phyloP scores from a whole-genome alignment of 2,797 vertebrate genomes.

The Chelmon rostratus region DNA sequence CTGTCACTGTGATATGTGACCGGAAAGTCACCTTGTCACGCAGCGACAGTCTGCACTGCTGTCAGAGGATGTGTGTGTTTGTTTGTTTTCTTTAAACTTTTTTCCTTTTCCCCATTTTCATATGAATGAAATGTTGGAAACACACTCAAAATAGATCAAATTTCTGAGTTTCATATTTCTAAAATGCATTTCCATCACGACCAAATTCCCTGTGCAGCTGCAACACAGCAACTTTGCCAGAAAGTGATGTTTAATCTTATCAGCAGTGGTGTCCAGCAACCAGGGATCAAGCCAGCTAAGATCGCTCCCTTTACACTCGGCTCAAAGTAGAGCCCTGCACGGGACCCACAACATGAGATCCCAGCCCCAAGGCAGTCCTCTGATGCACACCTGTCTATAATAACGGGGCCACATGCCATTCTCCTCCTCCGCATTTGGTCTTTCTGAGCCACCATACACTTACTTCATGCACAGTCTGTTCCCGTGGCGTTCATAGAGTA shows the following conservation, averaged over 20 bases:
- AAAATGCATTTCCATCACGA: neutral
- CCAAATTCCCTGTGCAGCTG: neutral
- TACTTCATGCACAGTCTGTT: no score
- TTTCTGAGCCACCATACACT: no score
- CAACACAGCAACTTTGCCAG: neutral
- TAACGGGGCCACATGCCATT: no score
- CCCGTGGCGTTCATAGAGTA: no score
- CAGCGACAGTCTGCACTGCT: slow-evolving; percentile 4
- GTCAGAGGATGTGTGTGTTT: neutral
- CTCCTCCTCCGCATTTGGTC: no score
- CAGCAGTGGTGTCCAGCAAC: no score
- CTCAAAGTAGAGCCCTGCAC: no score
- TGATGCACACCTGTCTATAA: no score
- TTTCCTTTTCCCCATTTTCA: neutral
- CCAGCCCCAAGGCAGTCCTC: no score
- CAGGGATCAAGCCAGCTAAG: neutral
- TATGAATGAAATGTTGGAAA: neutral
- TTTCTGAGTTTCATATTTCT: neutral
- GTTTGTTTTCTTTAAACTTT: no score
- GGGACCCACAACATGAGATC: no score
- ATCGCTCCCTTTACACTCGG: neutral
- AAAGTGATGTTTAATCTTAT: neutral
- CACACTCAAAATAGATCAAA: neutral
- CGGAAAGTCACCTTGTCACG: slow-evolving; percentile 24
- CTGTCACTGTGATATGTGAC: slow-evolving; percentile 49